Evolutionary conservation across 2,797 vertebrate genomes (phyloP).

Genomic region (Alectoris magna): DNA sequence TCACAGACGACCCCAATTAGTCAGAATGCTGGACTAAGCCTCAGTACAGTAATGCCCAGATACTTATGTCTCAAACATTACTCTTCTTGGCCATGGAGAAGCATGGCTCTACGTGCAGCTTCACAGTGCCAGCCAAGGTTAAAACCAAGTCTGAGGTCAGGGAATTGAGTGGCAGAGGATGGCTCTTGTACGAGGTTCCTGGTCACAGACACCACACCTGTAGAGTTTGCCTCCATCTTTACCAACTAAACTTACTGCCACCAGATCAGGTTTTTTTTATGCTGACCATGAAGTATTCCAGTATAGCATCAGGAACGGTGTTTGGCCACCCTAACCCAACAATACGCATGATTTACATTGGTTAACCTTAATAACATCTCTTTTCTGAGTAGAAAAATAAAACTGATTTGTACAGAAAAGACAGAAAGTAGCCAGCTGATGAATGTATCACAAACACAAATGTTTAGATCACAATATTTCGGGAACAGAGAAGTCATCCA

Average conservation of each 20-base stretch:
- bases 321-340: not conserved
- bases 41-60: not conserved
- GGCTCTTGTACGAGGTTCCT: not conserved
- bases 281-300: not conserved
- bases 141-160: not conserved
- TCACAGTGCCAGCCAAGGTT: not conserved
- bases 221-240: not conserved
- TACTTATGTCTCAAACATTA: not conserved
- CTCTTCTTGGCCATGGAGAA: not conserved
- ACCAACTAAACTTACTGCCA: not conserved
- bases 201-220: not conserved
- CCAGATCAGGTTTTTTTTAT: not conserved
- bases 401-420: not conserved
- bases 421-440: not conserved
- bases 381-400: not conserved
- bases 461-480: not conserved
- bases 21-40: not conserved
- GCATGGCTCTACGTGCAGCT: not conserved
- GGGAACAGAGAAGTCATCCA: not conserved
- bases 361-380: not conserved
- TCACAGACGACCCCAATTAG: constrained; percentile 45
- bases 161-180: not conserved
- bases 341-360: not conserved
- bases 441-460: not conserved
- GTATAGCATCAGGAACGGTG: not conserved